Evolutionary conservation across 2,888 invertebrate genomes (phyloP), one percentile per base, ranked within the genome.

Genomic region (Pteria penguin): DNA sequence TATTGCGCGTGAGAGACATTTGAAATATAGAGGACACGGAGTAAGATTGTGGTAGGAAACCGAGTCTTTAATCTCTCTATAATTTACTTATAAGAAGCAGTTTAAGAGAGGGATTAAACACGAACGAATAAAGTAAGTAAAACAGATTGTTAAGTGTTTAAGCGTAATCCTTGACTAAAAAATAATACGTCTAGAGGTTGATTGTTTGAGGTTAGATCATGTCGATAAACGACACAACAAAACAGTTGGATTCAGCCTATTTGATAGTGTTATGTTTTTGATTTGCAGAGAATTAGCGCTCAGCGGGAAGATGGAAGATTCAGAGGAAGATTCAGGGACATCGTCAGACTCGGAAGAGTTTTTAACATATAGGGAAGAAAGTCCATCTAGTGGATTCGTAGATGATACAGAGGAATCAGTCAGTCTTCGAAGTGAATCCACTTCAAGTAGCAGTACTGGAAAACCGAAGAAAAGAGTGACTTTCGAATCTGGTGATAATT

Each of bases 401-500:
- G 68, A 68, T 24, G 68, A 68, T 32, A 60, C 22, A 14, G 60
- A 60, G 27, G 68, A 68, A 26, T 68, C 68, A 1, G 32, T 31
- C 14, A 68, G 68, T 33, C 32, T 68, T 29, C 55, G 55, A 2
- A 68, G 68, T 26, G 68, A 31, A 11, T 72, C 72, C 24, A 72
- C 72, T n/a, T 24, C 65, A 5, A 57, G 57, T 18, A 65, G 65
- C 33, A 31, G n/a, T 11, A 36, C 26, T 8, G 33, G 65, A 29
- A 76, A 76, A 45, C 62, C 52, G 14, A 79, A 75, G 45, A 79
- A 79, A 52, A 66, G 74, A 1, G 79, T 79, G 24, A 79, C 73
- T 4, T 79, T 79, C 26, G 60, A 58, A 57, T 61, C 74, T n/a
- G 79, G 52, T 52, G 76, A 79, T 11, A 73, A 72, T 26, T 60